Evolutionary conservation across 2,888 invertebrate species (phyloP).

Genomic region (Tiliacea citrago): DNA sequence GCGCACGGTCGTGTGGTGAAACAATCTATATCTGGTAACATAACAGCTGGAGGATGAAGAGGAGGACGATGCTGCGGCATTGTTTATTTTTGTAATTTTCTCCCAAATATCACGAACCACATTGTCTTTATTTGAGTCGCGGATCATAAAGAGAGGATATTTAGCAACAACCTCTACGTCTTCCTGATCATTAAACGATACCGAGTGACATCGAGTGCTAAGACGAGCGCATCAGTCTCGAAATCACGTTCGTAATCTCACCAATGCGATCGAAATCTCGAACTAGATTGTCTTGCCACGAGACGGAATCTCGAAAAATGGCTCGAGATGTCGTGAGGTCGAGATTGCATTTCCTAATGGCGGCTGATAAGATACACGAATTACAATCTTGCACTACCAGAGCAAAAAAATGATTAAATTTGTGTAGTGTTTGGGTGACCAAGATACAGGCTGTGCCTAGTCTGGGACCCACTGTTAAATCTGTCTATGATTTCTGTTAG

Average conservation of each 20-base stretch:
- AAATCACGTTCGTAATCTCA: neutral
- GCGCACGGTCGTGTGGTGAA: neutral
- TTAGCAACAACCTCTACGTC: neutral
- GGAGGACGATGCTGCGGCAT: too few species aligned
- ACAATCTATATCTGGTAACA: neutral
- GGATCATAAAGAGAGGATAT: neutral
- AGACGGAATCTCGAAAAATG: neutral
- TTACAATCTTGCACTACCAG: neutral
- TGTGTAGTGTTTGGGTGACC: neutral
- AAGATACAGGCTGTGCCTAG: neutral
- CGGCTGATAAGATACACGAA: neutral
- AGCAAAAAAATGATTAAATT: neutral
- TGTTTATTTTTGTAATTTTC: too few species aligned
- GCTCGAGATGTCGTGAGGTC: neutral
- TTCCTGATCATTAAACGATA: neutral
- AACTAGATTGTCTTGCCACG: neutral
- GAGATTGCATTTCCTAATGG: neutral
- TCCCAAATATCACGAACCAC: neutral
- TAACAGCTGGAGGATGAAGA: neutral
- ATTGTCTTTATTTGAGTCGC: neutral
- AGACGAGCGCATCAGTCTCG: neutral
- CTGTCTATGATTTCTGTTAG: neutral
- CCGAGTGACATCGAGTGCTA: neutral
- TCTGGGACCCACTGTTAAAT: too few species aligned
- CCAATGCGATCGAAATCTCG: neutral